Percentiles rank a stretch among this genome's conserved stretches.
Conservation (phyloP, 2,797 vertebrate genomes). For the Ispidina picta region DNA sequence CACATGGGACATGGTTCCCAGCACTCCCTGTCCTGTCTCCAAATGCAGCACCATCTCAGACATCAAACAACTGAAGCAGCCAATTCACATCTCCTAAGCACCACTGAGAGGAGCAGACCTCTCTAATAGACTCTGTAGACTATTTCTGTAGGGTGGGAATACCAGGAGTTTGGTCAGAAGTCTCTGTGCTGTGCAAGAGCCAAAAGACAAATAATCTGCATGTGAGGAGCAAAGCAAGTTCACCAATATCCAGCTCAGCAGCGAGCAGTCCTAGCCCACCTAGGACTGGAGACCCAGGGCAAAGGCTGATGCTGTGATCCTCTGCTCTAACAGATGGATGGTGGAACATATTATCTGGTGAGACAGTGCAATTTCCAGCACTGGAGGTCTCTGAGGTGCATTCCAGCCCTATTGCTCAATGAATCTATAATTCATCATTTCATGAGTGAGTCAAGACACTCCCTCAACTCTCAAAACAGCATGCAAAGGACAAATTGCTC, state of each 20-base stretch:
- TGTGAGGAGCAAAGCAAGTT: not conserved
- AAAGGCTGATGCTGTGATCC: slow-evolving; percentile 51
- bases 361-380: slow-evolving; percentile 25
- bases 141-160: not conserved
- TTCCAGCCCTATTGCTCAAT: slow-evolving; percentile 58
- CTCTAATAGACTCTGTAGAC: rapidly evolving
- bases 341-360: slow-evolving; percentile 60
- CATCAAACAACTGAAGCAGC: not conserved
- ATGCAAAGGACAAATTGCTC: slow-evolving; percentile 51
- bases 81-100: not conserved
- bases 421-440: slow-evolving; percentile 57
- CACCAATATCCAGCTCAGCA: not conserved
- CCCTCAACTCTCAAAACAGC: slow-evolving; percentile 45
- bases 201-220: not conserved
- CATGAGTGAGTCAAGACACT: not conserved
- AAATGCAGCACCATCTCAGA: rapidly evolving
- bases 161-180: not conserved
- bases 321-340: slow-evolving; percentile 62
- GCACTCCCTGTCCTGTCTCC: not conserved
- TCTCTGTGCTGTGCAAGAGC: not conserved
- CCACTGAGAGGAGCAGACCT: not conserved
- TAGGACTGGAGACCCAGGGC: slow-evolving; percentile 15
- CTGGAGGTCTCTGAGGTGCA: slow-evolving; percentile 35
- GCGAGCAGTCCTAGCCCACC: not conserved
- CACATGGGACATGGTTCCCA: not conserved